A percentile compares a stretch with the other conserved stretches of the same genome.
Evolutionary conservation across 2,888 invertebrate genomes (phyloP).

Genomic region (Heptascelio sp.): DNA sequence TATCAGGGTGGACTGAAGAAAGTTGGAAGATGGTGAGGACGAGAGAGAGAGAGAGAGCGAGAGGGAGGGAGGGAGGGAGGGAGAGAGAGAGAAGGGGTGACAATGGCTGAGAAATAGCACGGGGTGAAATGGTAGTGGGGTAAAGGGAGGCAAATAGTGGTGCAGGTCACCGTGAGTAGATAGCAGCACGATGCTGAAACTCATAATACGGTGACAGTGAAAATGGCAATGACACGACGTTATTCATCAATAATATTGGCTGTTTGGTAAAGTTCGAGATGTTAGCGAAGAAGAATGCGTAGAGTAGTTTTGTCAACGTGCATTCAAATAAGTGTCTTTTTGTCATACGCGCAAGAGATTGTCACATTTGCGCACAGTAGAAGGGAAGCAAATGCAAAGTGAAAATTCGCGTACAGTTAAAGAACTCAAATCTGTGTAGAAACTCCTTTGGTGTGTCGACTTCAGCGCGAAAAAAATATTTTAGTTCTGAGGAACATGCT

Average conservation of each 20-base stretch:
- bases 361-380: no score
- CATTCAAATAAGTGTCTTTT: slow-evolving; percentile 44
- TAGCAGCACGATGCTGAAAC: slow-evolving; percentile 71
- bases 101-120: slow-evolving; percentile 52
- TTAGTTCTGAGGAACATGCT: no score
- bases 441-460: no score
- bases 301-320: slow-evolving; percentile 52
- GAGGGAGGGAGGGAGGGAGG: slow-evolving; percentile 1
- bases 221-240: slow-evolving; percentile 65
- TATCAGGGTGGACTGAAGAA: slow-evolving; percentile 50
- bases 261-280: slow-evolving; percentile 59
- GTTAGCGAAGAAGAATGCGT: slow-evolving; percentile 58
- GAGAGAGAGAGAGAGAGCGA: no score
- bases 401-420: no score
- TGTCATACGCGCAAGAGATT: no score
- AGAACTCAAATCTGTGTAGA: no score
- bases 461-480: no score
- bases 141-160: slow-evolving; percentile 43
- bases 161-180: slow-evolving; percentile 75
- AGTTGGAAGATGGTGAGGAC: slow-evolving; percentile 24
- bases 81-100: slow-evolving; percentile 42
- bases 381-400: no score
- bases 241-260: slow-evolving; percentile 50
- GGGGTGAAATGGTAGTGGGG: slow-evolving; percentile 44
- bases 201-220: slow-evolving; percentile 62